These are phyloP conservation scores for Rhyacophila brunnea DNA, from an alignment of 1,140 invertebrate genomes.

Conservation along the genomic window DNA sequence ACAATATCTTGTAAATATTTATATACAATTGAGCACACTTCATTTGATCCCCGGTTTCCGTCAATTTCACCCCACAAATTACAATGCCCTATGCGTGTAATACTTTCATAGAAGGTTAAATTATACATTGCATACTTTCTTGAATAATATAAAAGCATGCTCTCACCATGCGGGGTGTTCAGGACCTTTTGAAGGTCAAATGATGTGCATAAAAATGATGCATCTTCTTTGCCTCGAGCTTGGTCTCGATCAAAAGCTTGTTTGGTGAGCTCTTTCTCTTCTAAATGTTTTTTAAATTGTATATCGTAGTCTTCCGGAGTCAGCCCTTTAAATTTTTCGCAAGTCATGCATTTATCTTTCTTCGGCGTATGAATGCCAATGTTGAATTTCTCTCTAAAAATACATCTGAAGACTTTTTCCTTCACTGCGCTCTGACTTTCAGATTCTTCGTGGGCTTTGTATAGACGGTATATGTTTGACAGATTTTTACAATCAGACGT, in stretches of 20 bases:
- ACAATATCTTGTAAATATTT: too few species aligned
- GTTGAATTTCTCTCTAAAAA: constrained; percentile 36
- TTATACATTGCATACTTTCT: constrained; percentile 34
- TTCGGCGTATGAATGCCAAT: constrained; percentile 37
- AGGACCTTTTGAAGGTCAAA: too few species aligned
- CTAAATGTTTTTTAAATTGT: not conserved
- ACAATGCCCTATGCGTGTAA: constrained; percentile 18
- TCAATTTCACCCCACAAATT: too few species aligned
- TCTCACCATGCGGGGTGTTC: constrained; percentile 35
- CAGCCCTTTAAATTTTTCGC: not conserved
- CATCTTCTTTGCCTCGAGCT: not conserved
- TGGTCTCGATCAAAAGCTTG: constrained; percentile 21
- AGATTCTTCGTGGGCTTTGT: too few species aligned
- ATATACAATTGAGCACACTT: too few species aligned
- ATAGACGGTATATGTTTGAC: too few species aligned
- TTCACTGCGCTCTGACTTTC: constrained; percentile 22
- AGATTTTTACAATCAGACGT: too few species aligned
- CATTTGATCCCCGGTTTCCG: too few species aligned
- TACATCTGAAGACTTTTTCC: constrained; percentile 34
- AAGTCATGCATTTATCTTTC: constrained; percentile 36
- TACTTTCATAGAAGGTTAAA: constrained; percentile 28
- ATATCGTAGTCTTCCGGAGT: not conserved
- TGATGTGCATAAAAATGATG: too few species aligned
- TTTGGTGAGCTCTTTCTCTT: constrained; percentile 19
- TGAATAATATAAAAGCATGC: constrained; percentile 27